Conservation (phyloP, 2,113 vertebrate species). For the Gasterosteus nipponicus region DNA sequence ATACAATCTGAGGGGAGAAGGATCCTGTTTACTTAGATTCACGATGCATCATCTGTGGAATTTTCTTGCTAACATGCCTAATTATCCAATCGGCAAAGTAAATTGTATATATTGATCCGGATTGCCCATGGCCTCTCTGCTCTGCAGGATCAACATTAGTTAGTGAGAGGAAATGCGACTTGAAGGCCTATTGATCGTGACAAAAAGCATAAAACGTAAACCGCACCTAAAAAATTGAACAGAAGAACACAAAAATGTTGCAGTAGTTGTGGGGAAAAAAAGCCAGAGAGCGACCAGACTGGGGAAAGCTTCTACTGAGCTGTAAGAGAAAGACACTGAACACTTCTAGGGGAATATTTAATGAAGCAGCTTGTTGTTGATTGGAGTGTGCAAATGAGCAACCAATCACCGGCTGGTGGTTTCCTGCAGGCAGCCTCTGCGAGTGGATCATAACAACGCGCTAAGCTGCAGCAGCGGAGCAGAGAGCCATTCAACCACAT, state of each 20-base stretch:
- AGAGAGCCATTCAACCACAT: conserved; percentile 22
- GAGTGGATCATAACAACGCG: conserved; percentile 39
- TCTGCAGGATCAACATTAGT: background rate
- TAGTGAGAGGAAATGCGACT: background rate
- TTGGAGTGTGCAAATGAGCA: conserved; percentile 44
- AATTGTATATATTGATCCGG: background rate
- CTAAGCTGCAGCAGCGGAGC: conserved; percentile 27
- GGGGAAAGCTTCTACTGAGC: conserved; percentile 1
- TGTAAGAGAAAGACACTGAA: conserved; percentile 3
- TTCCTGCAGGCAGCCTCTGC: conserved; percentile 29
- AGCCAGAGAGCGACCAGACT: background rate
- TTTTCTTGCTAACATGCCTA: background rate
- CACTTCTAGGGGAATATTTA: background rate
- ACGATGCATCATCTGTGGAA: no score
- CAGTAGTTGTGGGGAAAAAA: background rate
- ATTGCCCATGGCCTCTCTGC: background rate
- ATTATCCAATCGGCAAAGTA: background rate
- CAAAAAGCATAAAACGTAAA: background rate
- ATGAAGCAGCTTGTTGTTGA: conserved; percentile 50
- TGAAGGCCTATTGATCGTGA: background rate
- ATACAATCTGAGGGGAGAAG: conserved; percentile 27
- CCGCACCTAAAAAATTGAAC: background rate
- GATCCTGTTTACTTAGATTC: no score
- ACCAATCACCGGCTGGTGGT: conserved; percentile 37
- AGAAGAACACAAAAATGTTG: background rate